Percentiles rank a stretch among this genome's conserved stretches.
These are phyloP conservation scores for Dimorphilus gyrociliatus DNA, from an alignment of 2,888 invertebrate genomes.

Conservation along the genomic window DNA sequence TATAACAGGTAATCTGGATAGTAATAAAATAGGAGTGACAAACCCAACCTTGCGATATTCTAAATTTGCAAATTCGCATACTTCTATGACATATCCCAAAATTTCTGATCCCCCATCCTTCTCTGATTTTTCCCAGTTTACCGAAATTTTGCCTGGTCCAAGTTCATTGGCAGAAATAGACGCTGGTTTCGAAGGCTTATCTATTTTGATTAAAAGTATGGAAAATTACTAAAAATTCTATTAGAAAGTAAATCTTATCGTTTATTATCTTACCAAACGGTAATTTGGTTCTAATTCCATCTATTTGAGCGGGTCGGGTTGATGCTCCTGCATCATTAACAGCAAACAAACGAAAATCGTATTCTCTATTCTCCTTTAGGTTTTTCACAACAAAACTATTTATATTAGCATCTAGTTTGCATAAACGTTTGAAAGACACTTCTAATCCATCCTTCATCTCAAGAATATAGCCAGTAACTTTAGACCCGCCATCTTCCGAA, in stretches of 20 bases:
- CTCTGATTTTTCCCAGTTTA: no score
- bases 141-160: conserved; percentile 22
- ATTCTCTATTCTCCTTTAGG: conserved; percentile 59
- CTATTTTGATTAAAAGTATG: no score
- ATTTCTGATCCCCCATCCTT: conserved; percentile 30
- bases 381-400: conserved; percentile 17
- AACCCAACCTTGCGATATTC: conserved; percentile 1
- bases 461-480: conserved; percentile 20
- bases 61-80: conserved; percentile 2
- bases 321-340: conserved; percentile 62
- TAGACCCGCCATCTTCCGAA: conserved; percentile 26
- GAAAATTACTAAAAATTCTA: no score
- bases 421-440: conserved; percentile 1
- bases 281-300: no score
- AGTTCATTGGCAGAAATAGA: conserved; percentile 14
- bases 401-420: not conserved
- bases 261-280: no score
- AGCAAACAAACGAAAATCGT: conserved; percentile 70
- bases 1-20: not conserved
- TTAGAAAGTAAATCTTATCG: no score
- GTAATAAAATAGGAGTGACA: conserved; percentile 2
- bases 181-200: conserved; percentile 1
- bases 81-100: conserved; percentile 21
- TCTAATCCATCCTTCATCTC: conserved; percentile 7
- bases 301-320: no score